Percentiles rank a stretch among this genome's conserved stretches.
Evolutionary conservation across 2,797 vertebrate species (phyloP).

Genomic region (Sebastes minor): DNA sequence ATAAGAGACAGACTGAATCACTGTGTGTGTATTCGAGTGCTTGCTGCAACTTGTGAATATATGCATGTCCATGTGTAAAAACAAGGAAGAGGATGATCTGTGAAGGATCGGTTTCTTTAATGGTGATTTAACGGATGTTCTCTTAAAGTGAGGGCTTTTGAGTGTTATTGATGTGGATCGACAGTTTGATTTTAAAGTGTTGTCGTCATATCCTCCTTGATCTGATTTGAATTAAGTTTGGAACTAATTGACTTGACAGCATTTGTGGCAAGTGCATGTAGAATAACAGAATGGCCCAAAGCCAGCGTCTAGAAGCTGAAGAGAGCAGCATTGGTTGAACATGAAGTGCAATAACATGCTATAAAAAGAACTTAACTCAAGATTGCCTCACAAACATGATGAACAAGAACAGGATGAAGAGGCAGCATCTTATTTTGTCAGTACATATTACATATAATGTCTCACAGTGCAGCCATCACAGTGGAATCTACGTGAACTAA

Average conservation of each 20-base stretch:
- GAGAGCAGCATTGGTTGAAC: slow-evolving; percentile 17
- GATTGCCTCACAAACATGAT: neutral
- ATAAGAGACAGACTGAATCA: slow-evolving; percentile 48
- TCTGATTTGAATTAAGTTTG: neutral
- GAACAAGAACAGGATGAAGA: neutral
- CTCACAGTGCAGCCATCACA: neutral
- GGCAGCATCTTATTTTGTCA: neutral
- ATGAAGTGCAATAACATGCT: slow-evolving; percentile 58
- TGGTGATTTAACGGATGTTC: neutral
- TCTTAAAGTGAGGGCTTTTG: neutral
- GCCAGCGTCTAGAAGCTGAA: neutral
- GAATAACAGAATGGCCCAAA: neutral
- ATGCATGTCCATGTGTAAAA: slow-evolving; percentile 41
- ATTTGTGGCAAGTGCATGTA: neutral
- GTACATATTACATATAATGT: neutral
- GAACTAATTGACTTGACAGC: neutral
- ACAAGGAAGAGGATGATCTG: neutral
- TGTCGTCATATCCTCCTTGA: neutral
- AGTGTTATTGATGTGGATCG: slow-evolving; percentile 10
- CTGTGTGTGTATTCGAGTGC: slow-evolving; percentile 57
- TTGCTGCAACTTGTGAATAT: slow-evolving; percentile 33
- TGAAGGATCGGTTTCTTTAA: neutral
- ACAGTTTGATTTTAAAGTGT: slow-evolving; percentile 10
- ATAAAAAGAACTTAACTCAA: neutral
- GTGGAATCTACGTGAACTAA: neutral